Conservation (phyloP, 2,888 invertebrate species). For the Drosophila borealis region DNA sequence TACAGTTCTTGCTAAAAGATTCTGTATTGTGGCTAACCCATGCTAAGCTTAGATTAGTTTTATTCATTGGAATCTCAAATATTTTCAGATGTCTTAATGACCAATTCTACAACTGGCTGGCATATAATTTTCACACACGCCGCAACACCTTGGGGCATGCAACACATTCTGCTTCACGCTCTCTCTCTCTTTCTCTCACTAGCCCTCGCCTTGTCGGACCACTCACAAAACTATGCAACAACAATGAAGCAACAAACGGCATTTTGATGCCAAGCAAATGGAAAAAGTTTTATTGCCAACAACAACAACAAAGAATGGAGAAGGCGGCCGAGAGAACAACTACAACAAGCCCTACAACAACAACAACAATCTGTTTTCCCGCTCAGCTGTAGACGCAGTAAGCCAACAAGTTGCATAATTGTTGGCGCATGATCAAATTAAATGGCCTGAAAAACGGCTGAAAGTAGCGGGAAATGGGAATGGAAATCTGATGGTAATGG, state of each 20-base stretch:
- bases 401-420: slow-evolving; percentile 81
- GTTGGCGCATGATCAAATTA: slow-evolving; percentile 80
- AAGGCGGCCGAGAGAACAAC: slow-evolving; percentile 37
- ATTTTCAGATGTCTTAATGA: slow-evolving; percentile 5
- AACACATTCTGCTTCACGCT: not conserved
- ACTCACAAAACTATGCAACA: slow-evolving; percentile 21
- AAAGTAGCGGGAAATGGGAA: slow-evolving; percentile 6
- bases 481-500: slow-evolving; percentile 7
- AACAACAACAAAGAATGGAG: slow-evolving; percentile 60
- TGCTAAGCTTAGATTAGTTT: not conserved
- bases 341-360: slow-evolving; percentile 27
- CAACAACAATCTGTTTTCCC: slow-evolving; percentile 12
- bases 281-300: slow-evolving; percentile 73
- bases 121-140: not conserved
- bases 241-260: slow-evolving; percentile 34
- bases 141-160: slow-evolving; percentile 12
- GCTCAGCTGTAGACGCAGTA: slow-evolving; percentile 24
- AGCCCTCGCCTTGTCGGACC: not conserved
- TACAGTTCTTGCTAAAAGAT: not conserved
- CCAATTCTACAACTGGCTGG: not conserved
- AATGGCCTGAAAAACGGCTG: slow-evolving; percentile 62
- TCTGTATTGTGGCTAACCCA: no score
- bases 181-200: not conserved
- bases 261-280: slow-evolving; percentile 51
- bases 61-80: not conserved